These are phyloP conservation scores for Accipiter cooperii DNA, from an alignment of 2,113 vertebrate genomes.

Conservation along the genomic window DNA sequence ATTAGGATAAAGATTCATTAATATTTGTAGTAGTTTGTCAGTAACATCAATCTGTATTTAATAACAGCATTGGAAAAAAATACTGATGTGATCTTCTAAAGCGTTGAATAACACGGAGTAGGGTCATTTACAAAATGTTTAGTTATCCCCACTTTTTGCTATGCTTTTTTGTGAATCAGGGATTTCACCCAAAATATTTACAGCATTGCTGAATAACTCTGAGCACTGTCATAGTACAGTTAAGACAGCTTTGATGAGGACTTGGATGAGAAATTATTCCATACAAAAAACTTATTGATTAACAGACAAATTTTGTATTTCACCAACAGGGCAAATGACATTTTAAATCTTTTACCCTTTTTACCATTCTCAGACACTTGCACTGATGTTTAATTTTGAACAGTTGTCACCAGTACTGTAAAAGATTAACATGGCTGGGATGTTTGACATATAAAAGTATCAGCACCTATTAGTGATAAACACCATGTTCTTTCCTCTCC, in stretches of 20 bases:
- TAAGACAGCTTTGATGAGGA: neutral
- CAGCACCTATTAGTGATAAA: constrained; percentile 20
- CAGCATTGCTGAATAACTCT: neutral
- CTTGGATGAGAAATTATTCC: neutral
- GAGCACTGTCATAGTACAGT: neutral
- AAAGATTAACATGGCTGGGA: neutral
- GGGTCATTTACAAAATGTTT: neutral
- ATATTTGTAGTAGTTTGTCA: neutral
- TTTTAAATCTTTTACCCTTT: neutral
- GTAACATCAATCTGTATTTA: neutral
- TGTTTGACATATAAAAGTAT: constrained; percentile 18
- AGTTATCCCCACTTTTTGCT: neutral
- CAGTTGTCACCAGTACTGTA: neutral
- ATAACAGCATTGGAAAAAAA: neutral
- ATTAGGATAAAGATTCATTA: neutral
- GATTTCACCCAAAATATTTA: neutral
- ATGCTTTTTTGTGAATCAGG: neutral
- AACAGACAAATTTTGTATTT: neutral
- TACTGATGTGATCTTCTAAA: neutral
- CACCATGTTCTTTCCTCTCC: neutral
- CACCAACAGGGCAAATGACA: neutral
- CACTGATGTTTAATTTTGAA: neutral
- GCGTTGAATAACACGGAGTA: neutral
- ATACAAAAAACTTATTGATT: neutral
- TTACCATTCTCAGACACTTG: neutral